Base-by-base conservation (phyloP, 2,888 invertebrate species). In the Heliconius aoede region DNA sequence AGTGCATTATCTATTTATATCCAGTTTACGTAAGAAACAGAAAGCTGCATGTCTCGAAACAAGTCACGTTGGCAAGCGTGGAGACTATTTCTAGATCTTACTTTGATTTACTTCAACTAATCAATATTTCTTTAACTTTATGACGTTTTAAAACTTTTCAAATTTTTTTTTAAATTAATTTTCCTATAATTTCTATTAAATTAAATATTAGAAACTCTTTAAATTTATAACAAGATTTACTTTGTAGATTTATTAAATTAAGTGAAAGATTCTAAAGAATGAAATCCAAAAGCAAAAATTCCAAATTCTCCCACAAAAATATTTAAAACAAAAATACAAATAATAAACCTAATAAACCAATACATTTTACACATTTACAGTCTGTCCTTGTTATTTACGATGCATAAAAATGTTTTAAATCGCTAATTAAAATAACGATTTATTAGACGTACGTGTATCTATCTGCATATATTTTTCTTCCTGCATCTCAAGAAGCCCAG, bases 1-100 rank as follows among this genome's bases (percentile, higher is more conserved):
- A 72, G 21, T 61, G 36, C 60, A 60, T 72, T 36, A 72, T 72
- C 72, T 72, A 72, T 72, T 72, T 72, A 72, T 72, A 72, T 60
- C 24, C 21, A n/a, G 18, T 61, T 72, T 72, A 72, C 72, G 72
- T 72, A 72, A 72, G 60, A 40, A 61, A 72, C 72, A 61, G 72
- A 72, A 72, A 72, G 72, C 60, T 72, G 61, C 40, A 28, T 58
- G 72, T 40, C 36, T 60, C 26, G 26, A 9, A 11, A 18, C 55
- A 3, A 65, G 65, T 36, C 65, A 40, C 36, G 62, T 64, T 64
- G 65, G 24, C 24, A 11, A n/a, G n/a, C 36, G 65, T 36, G 24
- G 24, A 13, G 18, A 4, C 32, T 64, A 64, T 64, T 18, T 62
- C 62, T 62, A 21, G 62, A 62, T 32, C 32, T 62, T 62, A 62